A percentile compares a stretch with the other conserved stretches of the same genome.
phyloP scores from a whole-genome alignment of 2,113 vertebrate genomes.

The Muntiacus reevesi region DNA sequence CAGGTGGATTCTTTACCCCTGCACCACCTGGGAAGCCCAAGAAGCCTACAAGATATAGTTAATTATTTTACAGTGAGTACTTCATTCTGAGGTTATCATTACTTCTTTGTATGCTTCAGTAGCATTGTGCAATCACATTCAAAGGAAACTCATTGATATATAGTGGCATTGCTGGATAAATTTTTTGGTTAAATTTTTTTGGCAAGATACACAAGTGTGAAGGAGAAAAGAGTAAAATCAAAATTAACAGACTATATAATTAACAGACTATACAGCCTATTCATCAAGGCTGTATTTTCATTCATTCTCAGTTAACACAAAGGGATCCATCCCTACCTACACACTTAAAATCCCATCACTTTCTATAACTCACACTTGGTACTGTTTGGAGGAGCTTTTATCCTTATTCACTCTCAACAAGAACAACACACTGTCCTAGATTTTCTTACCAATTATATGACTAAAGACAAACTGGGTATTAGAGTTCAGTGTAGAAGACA shows the following conservation, averaged over 20 bases:
- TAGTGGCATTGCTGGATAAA: not conserved
- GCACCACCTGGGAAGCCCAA: not conserved
- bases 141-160: not conserved
- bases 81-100: not conserved
- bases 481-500: not conserved
- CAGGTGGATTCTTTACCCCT: not conserved
- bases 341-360: not conserved
- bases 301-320: not conserved
- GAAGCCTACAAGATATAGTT: not conserved
- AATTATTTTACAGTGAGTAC: not conserved
- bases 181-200: not conserved
- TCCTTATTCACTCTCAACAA: conserved; percentile 34
- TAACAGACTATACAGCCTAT: not conserved
- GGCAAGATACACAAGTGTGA: not conserved
- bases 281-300: conserved; percentile 11
- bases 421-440: not conserved
- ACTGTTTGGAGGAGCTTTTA: conserved; percentile 6
- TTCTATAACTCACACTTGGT: conserved; percentile 17
- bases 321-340: not conserved
- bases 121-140: not conserved
- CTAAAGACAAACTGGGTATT: not conserved
- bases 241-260: not conserved
- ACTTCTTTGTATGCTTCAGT: not conserved
- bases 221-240: not conserved
- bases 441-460: conserved; percentile 27